Percentiles rank a stretch among this genome's conserved stretches.
Conservation (phyloP, 1,140 invertebrate genomes). For the Drosophila suzukii region DNA sequence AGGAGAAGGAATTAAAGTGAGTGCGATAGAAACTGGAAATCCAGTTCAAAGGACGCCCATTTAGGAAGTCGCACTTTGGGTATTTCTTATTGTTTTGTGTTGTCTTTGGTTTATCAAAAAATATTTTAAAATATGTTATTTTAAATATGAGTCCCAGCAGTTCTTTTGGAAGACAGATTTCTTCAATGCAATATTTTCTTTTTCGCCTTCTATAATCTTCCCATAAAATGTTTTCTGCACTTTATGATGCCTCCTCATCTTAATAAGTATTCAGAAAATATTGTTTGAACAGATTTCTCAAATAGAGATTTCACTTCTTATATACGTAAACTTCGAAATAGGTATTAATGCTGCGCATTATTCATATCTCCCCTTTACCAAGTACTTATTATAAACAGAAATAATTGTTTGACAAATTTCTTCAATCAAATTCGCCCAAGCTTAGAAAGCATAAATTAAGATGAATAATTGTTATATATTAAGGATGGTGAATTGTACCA, state of each 20-base stretch:
- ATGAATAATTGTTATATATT: constrained; percentile 19
- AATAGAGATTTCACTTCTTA: background rate
- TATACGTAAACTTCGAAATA: constrained; percentile 4
- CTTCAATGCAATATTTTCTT: constrained; percentile 30
- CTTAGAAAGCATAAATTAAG: constrained; percentile 13
- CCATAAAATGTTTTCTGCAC: background rate
- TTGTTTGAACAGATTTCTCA: constrained; percentile 32
- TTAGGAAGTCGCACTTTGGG: constrained; percentile 19
- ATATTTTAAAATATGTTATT: constrained; percentile 12
- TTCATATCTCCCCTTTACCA: constrained; percentile 13
- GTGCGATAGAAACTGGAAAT: constrained; percentile 15
- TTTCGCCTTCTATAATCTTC: background rate
- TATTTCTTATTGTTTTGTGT: constrained; percentile 4
- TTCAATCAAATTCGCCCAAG: constrained; percentile 10
- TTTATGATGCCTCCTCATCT: background rate
- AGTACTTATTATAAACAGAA: constrained; percentile 21
- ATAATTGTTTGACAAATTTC: constrained; percentile 8
- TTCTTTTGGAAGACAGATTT: constrained; percentile 8
- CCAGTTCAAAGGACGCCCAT: constrained; percentile 11
- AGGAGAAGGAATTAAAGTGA: constrained; percentile 73
- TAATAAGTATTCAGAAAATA: constrained; percentile 10
- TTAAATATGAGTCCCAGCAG: background rate
- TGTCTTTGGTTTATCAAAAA: background rate
- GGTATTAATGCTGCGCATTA: constrained; percentile 14
- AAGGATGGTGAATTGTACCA: constrained; percentile 21